Evolutionary conservation across 2,113 vertebrate species (phyloP).

Genomic region (Ellobius talpinus): DNA sequence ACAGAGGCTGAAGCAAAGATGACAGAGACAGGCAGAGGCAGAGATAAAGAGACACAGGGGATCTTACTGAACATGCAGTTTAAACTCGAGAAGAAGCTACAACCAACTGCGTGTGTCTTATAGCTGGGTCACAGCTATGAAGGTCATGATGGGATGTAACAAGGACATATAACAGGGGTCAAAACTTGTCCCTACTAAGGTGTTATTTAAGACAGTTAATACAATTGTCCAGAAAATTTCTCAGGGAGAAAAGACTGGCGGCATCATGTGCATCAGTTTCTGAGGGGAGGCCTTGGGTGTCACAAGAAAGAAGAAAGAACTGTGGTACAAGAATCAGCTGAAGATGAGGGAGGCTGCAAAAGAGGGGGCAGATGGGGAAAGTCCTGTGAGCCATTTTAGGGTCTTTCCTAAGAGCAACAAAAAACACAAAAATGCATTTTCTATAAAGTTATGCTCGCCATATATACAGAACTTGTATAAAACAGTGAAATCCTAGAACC

Average conservation of each 20-base stretch:
- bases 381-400: background rate
- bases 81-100: background rate
- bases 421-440: constrained; percentile 18
- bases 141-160: background rate
- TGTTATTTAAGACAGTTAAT: background rate
- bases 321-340: background rate
- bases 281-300: background rate
- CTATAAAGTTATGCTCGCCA: background rate
- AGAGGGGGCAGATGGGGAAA: background rate
- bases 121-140: background rate
- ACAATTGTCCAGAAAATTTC: background rate
- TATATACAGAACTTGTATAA: background rate
- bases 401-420: background rate
- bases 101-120: background rate
- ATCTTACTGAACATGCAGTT: background rate
- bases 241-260: background rate
- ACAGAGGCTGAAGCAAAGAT: background rate
- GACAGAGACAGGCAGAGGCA: background rate
- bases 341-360: background rate
- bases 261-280: background rate
- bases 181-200: background rate
- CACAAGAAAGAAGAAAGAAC: background rate
- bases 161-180: background rate
- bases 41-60: background rate
- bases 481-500: background rate